Conservation (phyloP, 1,140 invertebrate species). For the Drosophila novamexicana region DNA sequence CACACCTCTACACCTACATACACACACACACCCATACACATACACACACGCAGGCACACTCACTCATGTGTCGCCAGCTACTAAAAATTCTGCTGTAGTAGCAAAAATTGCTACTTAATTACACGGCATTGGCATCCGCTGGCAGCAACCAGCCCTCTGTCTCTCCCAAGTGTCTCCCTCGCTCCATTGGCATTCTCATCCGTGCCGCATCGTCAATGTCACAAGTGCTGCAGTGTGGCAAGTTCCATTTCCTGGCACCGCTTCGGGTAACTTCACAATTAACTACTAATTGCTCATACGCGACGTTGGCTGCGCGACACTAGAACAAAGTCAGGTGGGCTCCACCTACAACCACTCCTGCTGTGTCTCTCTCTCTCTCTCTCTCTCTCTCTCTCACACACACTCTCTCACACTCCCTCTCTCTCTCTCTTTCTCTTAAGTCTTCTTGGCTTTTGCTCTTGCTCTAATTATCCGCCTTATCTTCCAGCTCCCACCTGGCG, state of each 20-base stretch:
- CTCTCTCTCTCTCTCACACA: neutral
- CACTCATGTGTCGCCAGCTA: slow-evolving; percentile 43
- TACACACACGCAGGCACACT: neutral
- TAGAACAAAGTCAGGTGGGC: slow-evolving; percentile 68
- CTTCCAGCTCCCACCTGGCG: slow-evolving; percentile 32
- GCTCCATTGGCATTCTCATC: slow-evolving; percentile 33
- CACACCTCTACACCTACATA: slow-evolving; percentile 15
- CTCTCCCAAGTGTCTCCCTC: neutral
- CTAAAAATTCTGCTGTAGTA: slow-evolving; percentile 74
- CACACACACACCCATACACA: neutral
- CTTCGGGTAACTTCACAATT: slow-evolving; percentile 76
- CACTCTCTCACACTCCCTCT: neutral
- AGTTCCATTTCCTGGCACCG: slow-evolving; percentile 34
- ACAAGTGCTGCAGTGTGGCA: slow-evolving; percentile 61
- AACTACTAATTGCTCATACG: slow-evolving; percentile 82
- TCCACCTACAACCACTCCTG: slow-evolving; percentile 4
- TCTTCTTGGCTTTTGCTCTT: slow-evolving; percentile 18
- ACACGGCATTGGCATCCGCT: slow-evolving; percentile 53
- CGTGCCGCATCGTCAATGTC: slow-evolving; percentile 64
- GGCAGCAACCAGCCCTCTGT: slow-evolving; percentile 5
- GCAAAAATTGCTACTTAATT: slow-evolving; percentile 81
- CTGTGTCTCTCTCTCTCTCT: neutral
- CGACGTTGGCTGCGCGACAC: slow-evolving; percentile 64
- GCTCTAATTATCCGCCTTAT: slow-evolving; percentile 72
- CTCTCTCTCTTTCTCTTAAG: slow-evolving; percentile 5